Base-by-base conservation (phyloP, 2,797 vertebrate genomes). In the Poeciliopsis infans region DNA sequence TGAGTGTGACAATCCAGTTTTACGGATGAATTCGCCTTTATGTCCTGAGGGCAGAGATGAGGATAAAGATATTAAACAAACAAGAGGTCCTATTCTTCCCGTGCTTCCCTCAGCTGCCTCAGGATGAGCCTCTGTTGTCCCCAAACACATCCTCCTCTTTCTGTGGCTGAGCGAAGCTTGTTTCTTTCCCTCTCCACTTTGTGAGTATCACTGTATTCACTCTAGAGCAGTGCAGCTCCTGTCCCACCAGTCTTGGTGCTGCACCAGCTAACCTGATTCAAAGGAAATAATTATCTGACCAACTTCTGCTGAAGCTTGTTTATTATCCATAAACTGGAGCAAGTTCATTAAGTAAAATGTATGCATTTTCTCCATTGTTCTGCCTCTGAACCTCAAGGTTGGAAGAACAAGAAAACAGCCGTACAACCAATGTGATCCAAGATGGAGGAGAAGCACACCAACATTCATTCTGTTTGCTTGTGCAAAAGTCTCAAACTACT, bases 1-100 rank as follows among this genome's bases (percentile, higher is more conserved):
- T 96, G 97, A 97, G 96, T 96, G 96, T 97, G 96, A 97, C 97
- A 97, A 97, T 98, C 97, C 97, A 91, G 94, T 98, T 97, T 97
- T 97, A 96, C 96, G 96, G 97, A 96, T 97, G 96, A 97, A 97
- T 96, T 96, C 94, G 95, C 93, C 95, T 96, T 96, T 96, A 96
- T 97, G 96, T 97, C 96, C 97, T 85, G 81, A 94, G 96, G 96
- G 96, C 96, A 96, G 95, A 96, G 97, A 98, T 97, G 96, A 97
- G 72, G 95, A 98, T 97, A 96, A 97, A 97, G 96, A 97, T 95
- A 96, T 95, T 96, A 96, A 92, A 93, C 91, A 94, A 94, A 93
- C 92, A 93, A 92, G 85, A 94, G 85, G 84, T 79, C 82, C 81
- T 71, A 68, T 80, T 80, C 85, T 82, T 76, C 78, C 75, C 75